Base-by-base conservation (phyloP, 2,113 vertebrate genomes). In the Zeus faber region DNA sequence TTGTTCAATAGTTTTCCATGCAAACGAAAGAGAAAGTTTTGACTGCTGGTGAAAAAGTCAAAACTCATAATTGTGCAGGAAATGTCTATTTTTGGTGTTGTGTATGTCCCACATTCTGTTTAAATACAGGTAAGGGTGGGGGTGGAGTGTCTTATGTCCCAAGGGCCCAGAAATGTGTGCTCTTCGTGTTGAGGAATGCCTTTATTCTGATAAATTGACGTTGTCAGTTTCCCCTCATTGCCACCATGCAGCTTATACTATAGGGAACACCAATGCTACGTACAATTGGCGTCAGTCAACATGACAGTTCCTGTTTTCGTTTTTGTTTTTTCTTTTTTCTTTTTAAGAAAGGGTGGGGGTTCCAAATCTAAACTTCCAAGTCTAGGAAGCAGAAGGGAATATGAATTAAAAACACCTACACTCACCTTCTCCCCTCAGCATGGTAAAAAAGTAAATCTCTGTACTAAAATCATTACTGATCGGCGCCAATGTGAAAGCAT, bases 191-290 rank as follows among this genome's bases (percentile, higher is more conserved):
- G 70, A 86, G 76, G 69, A 82, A 85, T 65, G 74, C 76, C 80
- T 89, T 88, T 89, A 87, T 89, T 89, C 74, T 89, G 79, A 83
- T 86, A 87, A 89, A 89, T 88, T 86, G 81, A 88, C 81, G 82
- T 37, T 78, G 85, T 86, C 88, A 87, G 84, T 70, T 84, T 88
- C 82, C 17, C 81, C 85, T 86, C 81, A 58, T 79, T 81, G 76
- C 77, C 70, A 72, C 75, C 70, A 68, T 50, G 78, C 74, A 65
- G 65, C 71, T 77, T 72, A 82, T 84, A 83, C 86, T 81, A 70
- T 65, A 48, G 87, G 80, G 80, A 87, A 77, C 74, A 66, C 72
- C 62, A 46, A 75, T 62, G 72, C 76, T 79, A 54, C 69, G 77
- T 62, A 54, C 59, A 65, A 86, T 84, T 72, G 76, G 77, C 76